These are phyloP conservation scores for Dioctria linearis DNA, from an alignment of 2,888 invertebrate species.

Conservation along the genomic window DNA sequence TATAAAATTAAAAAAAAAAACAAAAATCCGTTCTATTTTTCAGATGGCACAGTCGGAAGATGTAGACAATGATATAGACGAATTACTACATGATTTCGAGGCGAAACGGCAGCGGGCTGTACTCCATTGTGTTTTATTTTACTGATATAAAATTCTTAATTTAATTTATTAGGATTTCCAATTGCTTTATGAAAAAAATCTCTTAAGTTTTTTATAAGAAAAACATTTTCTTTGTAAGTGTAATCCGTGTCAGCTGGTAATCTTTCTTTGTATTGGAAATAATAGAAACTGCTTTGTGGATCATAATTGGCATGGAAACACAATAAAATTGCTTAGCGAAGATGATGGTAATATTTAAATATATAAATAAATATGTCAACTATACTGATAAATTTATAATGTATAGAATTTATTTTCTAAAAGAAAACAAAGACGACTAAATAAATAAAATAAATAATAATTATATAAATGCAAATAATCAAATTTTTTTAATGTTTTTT, in stretches of 20 bases:
- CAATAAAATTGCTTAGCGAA: not conserved
- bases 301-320: not conserved
- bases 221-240: not conserved
- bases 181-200: not conserved
- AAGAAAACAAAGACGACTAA: not conserved
- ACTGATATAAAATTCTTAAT: constrained; percentile 74
- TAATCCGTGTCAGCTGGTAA: not conserved
- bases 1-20: not conserved
- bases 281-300: not conserved
- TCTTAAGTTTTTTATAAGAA: not conserved
- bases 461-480: not conserved
- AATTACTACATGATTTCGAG: constrained; percentile 95
- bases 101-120: constrained; percentile 87
- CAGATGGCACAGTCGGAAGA: constrained; percentile 88
- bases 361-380: not conserved
- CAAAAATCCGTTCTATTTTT: constrained; percentile 47
- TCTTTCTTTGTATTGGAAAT: not conserved
- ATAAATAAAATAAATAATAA: not conserved
- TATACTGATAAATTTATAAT: constrained; percentile 19
- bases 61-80: constrained; percentile 97
- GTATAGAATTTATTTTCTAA: constrained; percentile 24
- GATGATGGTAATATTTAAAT: not conserved
- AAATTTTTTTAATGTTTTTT: too few relatives aligned
- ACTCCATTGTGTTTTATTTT: constrained; percentile 95
- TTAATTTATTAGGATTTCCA: constrained; percentile 13